Evolutionary conservation across 2,113 vertebrate genomes (phyloP).

Genomic region (Peromyscus polionotus): DNA sequence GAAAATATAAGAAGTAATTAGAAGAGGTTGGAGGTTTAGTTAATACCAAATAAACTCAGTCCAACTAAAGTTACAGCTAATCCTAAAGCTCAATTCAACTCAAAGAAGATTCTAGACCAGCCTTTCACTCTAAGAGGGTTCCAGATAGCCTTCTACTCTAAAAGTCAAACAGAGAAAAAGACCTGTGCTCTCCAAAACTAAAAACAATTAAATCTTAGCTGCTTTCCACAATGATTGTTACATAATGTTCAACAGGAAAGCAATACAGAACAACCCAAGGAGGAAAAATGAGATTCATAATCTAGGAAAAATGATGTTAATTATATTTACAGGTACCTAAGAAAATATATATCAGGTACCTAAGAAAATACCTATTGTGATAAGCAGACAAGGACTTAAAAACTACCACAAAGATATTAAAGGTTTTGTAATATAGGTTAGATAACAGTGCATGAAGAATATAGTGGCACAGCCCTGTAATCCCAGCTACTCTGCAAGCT

Average conservation of each 20-base stretch:
- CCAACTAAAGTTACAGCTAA: neutral
- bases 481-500: neutral
- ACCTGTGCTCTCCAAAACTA: neutral
- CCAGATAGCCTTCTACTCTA: neutral
- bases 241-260: slow-evolving; percentile 5
- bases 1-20: neutral
- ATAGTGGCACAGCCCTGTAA: neutral
- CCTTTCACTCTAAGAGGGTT: neutral
- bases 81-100: neutral
- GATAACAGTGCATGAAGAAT: neutral
- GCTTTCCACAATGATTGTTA: neutral
- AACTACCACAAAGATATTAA: slow-evolving; percentile 9
- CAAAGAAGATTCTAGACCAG: neutral
- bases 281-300: neutral
- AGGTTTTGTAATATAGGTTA: slow-evolving; percentile 14
- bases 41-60: slow-evolving; percentile 7
- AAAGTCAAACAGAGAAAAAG: slow-evolving; percentile 8
- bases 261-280: neutral
- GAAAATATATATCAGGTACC: neutral
- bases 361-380: slow-evolving; percentile 22
- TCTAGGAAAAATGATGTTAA: neutral
- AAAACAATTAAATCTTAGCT: neutral
- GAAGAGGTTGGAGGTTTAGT: neutral
- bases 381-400: slow-evolving; percentile 1
- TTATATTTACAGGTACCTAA: neutral